Conservation (phyloP, 2,888 invertebrate species). For the Elaeidobius kamerunicus region DNA sequence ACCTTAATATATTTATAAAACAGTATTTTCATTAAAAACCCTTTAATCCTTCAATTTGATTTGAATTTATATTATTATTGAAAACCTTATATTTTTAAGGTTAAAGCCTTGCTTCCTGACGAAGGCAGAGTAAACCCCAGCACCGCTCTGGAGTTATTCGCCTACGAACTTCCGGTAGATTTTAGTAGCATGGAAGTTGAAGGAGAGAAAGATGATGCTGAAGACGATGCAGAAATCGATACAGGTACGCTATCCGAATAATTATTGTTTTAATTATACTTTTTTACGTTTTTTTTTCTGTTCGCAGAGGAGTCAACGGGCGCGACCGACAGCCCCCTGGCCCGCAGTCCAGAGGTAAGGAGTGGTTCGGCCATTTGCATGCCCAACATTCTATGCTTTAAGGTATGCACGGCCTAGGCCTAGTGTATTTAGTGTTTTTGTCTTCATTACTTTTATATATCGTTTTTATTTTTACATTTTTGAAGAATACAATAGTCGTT, state of each 20-base stretch:
- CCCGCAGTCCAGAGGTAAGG: slow-evolving; percentile 60
- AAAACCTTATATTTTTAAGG: slow-evolving; percentile 44
- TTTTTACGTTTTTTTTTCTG: background rate
- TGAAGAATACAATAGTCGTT: too few relatives aligned
- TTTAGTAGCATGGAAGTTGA: slow-evolving; percentile 33
- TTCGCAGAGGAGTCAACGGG: slow-evolving; percentile 43
- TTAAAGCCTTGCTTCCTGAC: slow-evolving; percentile 59
- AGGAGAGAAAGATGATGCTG: slow-evolving; percentile 32
- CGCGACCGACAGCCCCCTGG: slow-evolving; percentile 44
- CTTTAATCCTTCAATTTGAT: too few relatives aligned
- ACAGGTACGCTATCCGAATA: slow-evolving; percentile 30
- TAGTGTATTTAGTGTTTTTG: slow-evolving; percentile 27
- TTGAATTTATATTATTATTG: too few relatives aligned
- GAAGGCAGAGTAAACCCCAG: slow-evolving; percentile 52
- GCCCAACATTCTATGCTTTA: slow-evolving; percentile 83
- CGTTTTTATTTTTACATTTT: slow-evolving; percentile 1
- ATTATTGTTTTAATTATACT: background rate
- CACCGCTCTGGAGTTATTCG: slow-evolving; percentile 59
- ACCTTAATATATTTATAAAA: too few relatives aligned
- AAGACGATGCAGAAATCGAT: slow-evolving; percentile 34
- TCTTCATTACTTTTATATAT: slow-evolving; percentile 1
- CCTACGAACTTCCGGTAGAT: slow-evolving; percentile 63
- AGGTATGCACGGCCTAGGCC: slow-evolving; percentile 60
- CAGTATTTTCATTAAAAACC: too few relatives aligned
- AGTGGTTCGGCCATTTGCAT: slow-evolving; percentile 77